A percentile compares a stretch with the other conserved stretches of the same genome.
Evolutionary conservation across 1,140 invertebrate genomes (phyloP).

Genomic region (Limonius californicus): DNA sequence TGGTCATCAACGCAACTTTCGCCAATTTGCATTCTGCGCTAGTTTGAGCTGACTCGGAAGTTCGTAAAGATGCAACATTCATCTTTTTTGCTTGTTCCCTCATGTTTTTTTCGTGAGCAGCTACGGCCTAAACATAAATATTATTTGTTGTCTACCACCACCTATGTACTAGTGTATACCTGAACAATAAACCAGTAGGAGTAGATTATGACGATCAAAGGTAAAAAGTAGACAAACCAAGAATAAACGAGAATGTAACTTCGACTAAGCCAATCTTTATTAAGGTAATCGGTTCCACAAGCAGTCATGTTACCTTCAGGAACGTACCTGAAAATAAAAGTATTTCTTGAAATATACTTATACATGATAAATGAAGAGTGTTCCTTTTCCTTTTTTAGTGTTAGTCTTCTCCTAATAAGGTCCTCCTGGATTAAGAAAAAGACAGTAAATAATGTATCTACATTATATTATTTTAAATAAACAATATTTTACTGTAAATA

Average conservation of each 20-base stretch:
- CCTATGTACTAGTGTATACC: too few species aligned
- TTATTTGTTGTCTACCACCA: neutral
- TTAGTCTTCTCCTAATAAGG: too few species aligned
- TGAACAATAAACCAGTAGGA: constrained; percentile 77
- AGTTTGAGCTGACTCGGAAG: constrained; percentile 60
- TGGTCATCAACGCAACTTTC: constrained; percentile 78
- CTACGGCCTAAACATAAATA: constrained; percentile 56
- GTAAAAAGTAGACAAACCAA: constrained; percentile 68
- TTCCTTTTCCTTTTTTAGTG: too few species aligned
- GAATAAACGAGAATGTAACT: constrained; percentile 70
- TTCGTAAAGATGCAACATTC: constrained; percentile 75
- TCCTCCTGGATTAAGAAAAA: too few species aligned
- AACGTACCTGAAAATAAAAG: constrained; percentile 59
- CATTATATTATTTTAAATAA: too few species aligned
- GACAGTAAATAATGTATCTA: too few species aligned
- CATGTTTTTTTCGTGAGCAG: constrained; percentile 77
- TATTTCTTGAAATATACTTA: too few species aligned
- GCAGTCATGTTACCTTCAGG: constrained; percentile 86
- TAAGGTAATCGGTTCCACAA: constrained; percentile 80
- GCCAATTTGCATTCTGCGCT: constrained; percentile 74
- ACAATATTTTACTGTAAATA: too few species aligned
- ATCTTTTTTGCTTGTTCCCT: constrained; percentile 81
- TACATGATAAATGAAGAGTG: too few species aligned
- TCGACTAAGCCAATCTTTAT: constrained; percentile 58
- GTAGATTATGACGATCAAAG: constrained; percentile 68